Base-by-base conservation (phyloP, 2,113 vertebrate genomes). In the Vanacampus margaritifer region DNA sequence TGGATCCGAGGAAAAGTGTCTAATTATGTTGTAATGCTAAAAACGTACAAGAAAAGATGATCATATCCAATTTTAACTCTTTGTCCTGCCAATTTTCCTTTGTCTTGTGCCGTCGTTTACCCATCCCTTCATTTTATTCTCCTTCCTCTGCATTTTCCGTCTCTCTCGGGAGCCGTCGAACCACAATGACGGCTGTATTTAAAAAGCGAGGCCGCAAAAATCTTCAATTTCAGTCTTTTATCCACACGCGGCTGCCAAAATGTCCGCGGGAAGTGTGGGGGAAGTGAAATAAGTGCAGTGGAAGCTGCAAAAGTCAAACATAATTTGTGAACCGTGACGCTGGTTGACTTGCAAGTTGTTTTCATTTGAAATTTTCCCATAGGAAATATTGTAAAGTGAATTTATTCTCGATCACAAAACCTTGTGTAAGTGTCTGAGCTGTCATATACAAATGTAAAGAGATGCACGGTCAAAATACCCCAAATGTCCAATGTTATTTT, bases 301-400 rank as follows among this genome's bases (percentile, higher is more conserved):
- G 24, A 56, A 56, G 13, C 53, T 56, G 54, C 54, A 57, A 57
- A 57, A 57, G 54, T 57, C 54, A 57, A 57, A 57, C 26, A 3
- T 28, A 57, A 57, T 57, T 57, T 57, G 54, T 32, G 26, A 32
- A 14, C 54, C 54, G 54, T 57, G 54, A 57, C 54, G 14, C 7
- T 7, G 54, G 26, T 57, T 32, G 54, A 28, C 54, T 57, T 57
- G 26, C 26, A 57, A 57, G 26, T 28, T 32, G 26, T 57, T 57
- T 57, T 57, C 26, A 32, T 57, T 57, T 32, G 54, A 32, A 57
- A 57, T 32, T 32, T 57, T 57, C 54, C 26, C 54, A 32, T 57
- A 19, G 14, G 26, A 57, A 57, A 57, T 57, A 9, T 16, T 54
- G 26, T 13, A 6, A 32, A 32, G 14, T 57, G 14, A 32, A 57